These are phyloP conservation scores for Chionis minor DNA, from an alignment of 2,113 vertebrate genomes.

Conservation along the genomic window DNA sequence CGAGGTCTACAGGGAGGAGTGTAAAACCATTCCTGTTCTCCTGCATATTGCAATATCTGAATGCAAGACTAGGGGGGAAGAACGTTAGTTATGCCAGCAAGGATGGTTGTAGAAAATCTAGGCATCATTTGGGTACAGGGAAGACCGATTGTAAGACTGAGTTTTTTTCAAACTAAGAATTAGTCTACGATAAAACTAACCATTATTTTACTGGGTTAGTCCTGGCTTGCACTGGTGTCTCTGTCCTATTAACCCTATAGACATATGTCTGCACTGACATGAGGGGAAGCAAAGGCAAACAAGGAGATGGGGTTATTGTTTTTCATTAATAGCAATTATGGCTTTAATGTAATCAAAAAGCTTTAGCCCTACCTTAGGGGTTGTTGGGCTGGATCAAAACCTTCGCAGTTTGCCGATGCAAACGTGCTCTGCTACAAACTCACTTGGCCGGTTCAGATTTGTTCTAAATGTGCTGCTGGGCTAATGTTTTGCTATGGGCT, in stretches of 20 bases:
- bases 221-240: neutral
- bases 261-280: rapidly evolving
- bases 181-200: neutral
- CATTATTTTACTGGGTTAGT: neutral
- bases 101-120: neutral
- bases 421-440: neutral
- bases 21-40: neutral
- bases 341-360: neutral
- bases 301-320: neutral
- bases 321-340: neutral
- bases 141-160: neutral
- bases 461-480: neutral
- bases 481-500: neutral
- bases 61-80: neutral
- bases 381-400: neutral
- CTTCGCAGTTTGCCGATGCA: neutral
- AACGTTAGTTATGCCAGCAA: neutral
- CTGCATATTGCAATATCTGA: neutral
- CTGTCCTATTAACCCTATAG: neutral
- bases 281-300: neutral
- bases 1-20: neutral
- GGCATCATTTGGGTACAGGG: rapidly evolving
- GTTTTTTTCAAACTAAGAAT: neutral
- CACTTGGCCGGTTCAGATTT: neutral
- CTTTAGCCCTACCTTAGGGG: neutral